Evolutionary conservation across 2,797 vertebrate genomes (phyloP), one percentile per base, ranked within the genome.

Genomic region (Rhabdophis nuchalis): DNA sequence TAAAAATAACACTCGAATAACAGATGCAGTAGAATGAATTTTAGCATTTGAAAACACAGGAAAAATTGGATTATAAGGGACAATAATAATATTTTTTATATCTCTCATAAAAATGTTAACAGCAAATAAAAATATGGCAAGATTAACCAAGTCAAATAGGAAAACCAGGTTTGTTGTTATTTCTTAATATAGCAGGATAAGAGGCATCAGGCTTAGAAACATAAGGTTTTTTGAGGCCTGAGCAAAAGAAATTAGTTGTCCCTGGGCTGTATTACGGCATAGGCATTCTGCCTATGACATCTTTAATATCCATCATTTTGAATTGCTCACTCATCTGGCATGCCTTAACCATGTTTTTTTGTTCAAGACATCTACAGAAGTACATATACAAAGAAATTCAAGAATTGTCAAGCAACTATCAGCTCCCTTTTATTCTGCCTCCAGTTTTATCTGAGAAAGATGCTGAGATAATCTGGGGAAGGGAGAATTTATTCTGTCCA

Each of bases 51-150:
- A 87, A 87, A 87, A 72, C 14, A 57, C 52, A 87, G 14, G 20
- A 36, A n/a, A 20, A 23, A 41, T 6, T 57, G 27, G 16, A 86
- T 86, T 60, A 27, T 57, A 85, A 85, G 5, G 60, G 56, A 60
- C 6, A n/a, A 56, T 58, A 32, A 52, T 58, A 27, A 13, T 85
- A 8, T 29, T 7, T 53, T 50, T 86, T 50, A 86, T 86, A 60
- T 60, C 58, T 9, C 16, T 9, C 54, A 46, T 46, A 36, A 29
- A 85, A 82, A 60, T 12, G 57, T 58, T 90, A 90, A 90, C 32
- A 90, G 57, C 82, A 85, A 90, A 85, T 90, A 46, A 85, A 85
- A 85, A n/a, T 86, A 52, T 90, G 46, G 60, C 50, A n/a, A 86
- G 32, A n/a, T 60, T 50, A 50, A 60, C 41, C 29, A 61, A 86